These are phyloP conservation scores for Stenopsyche tienmushanensis DNA, from an alignment of 1,140 invertebrate genomes.

Conservation along the genomic window DNA sequence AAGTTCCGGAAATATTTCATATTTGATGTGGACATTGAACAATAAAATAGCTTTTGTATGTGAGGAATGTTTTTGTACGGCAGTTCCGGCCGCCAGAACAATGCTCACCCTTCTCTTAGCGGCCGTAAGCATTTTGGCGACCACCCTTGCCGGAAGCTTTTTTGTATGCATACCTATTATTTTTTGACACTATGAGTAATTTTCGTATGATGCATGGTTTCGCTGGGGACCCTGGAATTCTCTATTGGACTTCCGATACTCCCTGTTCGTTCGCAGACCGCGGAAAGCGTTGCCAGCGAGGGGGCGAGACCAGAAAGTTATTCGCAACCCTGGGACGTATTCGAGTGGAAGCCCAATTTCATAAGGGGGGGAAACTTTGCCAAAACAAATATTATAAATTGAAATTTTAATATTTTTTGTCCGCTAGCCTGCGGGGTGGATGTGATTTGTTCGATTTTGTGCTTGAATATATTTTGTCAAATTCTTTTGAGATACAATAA, in stretches of 20 bases:
- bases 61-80: conserved; percentile 25
- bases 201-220: conserved; percentile 31
- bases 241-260: conserved; percentile 17
- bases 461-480: too few species aligned
- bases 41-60: conserved; percentile 16
- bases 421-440: too few species aligned
- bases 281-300: not conserved
- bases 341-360: too few species aligned
- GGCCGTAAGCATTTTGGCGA: conserved; percentile 2
- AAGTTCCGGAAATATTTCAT: conserved; percentile 34
- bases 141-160: conserved; percentile 24
- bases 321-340: too few species aligned
- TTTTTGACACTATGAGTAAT: conserved; percentile 36
- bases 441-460: too few species aligned
- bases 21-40: conserved; percentile 27
- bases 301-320: not conserved
- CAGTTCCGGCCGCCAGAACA: conserved; percentile 1
- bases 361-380: too few species aligned
- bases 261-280: not conserved
- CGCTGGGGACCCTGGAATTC: not conserved
- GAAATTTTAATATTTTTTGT: too few species aligned
- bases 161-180: conserved; percentile 35
- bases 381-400: too few species aligned
- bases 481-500: too few species aligned
- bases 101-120: conserved; percentile 20